A percentile compares a stretch with the other conserved stretches of the same genome.
Conservation (phyloP, 2,888 invertebrate species). For the Harpagoxenus sublaevis region DNA sequence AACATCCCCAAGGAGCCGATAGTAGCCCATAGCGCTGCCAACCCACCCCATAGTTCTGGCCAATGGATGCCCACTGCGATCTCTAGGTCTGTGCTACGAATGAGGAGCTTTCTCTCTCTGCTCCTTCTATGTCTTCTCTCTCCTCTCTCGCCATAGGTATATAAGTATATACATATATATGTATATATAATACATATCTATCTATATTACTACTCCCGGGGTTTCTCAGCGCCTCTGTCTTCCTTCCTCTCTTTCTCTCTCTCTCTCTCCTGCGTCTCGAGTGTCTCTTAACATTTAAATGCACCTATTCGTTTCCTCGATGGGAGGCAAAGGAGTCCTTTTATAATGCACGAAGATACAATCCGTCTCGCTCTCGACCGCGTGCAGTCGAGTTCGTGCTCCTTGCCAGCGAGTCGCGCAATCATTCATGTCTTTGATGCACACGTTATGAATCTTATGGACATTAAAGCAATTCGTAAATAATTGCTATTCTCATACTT, state of each 20-base stretch:
- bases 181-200: not conserved
- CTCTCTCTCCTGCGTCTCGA: conserved; percentile 58
- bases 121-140: conserved; percentile 67
- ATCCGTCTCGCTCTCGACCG: conserved; percentile 20
- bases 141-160: conserved; percentile 20
- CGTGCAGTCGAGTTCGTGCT: not conserved
- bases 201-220: conserved; percentile 34
- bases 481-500: conserved; percentile 19
- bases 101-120: conserved; percentile 71
- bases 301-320: conserved; percentile 64
- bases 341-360: conserved; percentile 50
- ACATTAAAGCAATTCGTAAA: not conserved
- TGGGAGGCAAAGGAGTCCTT: conserved; percentile 34
- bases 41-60: conserved; percentile 80
- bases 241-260: conserved; percentile 25
- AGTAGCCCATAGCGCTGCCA: conserved; percentile 82
- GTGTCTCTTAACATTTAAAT: conserved; percentile 75
- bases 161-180: not conserved
- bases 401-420: conserved; percentile 29
- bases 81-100: conserved; percentile 78
- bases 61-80: conserved; percentile 81
- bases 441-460: conserved; percentile 22
- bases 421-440: conserved; percentile 39
- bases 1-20: conserved; percentile 85
- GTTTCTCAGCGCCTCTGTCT: conserved; percentile 44